Conservation (phyloP, 2,888 invertebrate species). For the Eucera pruinosa region DNA sequence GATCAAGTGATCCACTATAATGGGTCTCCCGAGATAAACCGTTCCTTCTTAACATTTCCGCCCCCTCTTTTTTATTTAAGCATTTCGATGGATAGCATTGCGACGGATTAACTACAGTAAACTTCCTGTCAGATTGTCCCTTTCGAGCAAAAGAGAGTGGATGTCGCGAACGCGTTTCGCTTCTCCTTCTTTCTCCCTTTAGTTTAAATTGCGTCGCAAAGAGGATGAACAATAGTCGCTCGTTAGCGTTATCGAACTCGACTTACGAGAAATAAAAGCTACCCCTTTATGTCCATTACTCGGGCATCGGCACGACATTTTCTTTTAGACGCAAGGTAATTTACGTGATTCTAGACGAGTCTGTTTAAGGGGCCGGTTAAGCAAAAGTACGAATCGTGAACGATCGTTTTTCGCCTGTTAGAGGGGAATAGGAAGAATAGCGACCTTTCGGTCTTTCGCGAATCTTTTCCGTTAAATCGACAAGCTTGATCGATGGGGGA, state of each 20-base stretch:
- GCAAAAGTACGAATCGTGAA: background rate
- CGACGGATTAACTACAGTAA: slow-evolving; percentile 24
- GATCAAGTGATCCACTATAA: slow-evolving; percentile 42
- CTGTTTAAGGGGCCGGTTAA: slow-evolving; percentile 19
- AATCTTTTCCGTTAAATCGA: background rate
- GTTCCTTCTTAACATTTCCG: background rate
- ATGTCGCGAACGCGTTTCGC: background rate
- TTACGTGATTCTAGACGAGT: slow-evolving; percentile 3
- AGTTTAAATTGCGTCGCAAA: slow-evolving; percentile 1
- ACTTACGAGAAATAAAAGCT: slow-evolving; percentile 14
- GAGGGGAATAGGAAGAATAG: background rate
- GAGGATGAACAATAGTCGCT: background rate
- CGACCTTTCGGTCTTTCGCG: background rate
- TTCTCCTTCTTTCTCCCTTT: background rate
- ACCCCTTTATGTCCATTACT: background rate
- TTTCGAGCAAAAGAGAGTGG: background rate
- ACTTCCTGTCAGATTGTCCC: background rate
- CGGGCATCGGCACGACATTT: slow-evolving; percentile 14
- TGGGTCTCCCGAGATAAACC: slow-evolving; percentile 25
- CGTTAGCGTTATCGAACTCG: slow-evolving; percentile 14
- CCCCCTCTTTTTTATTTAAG: background rate
- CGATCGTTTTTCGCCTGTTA: background rate
- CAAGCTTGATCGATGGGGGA: background rate
- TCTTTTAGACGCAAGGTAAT: slow-evolving; percentile 25
- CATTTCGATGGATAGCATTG: background rate